Evolutionary conservation across 2,113 vertebrate genomes (phyloP), one percentile per base, ranked within the genome.

Genomic region (Raphicerus campestris): DNA sequence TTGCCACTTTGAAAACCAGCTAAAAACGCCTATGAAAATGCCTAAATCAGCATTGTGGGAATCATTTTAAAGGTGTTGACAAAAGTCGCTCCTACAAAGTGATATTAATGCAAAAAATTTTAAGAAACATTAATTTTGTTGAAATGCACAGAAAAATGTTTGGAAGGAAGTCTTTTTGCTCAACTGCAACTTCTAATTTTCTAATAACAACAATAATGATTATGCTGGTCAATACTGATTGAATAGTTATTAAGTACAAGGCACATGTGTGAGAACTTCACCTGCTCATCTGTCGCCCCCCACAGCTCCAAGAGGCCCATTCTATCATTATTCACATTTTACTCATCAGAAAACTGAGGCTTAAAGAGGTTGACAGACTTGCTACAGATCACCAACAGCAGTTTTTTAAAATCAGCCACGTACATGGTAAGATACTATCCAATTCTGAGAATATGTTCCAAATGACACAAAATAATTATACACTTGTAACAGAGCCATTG

Each of bases 41-140:
- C 91, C 96, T 95, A 97, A 91, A 96, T 97, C 96, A 98, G 97
- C 95, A 98, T 10, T 93, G 96, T 89, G 86, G 77, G 88, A 86
- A 91, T 88, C 77, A 45, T 86, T 97, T 97, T 70, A 88, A 96
- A 87, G 66, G 26, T 87, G 92, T 86, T 80, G 91, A 97, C 95
- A 97, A 94, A 94, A 92, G 81, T 56, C 6, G 22, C 82, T 97
- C 88, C 83, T 88, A 30, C 22, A 96, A 95, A 77, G 55, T 80
- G 94, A 91, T 75, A 94, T 89, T 93, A 95, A 96, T 73, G 93
- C 56, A 81, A 97, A 77, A 77, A 32, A 78, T 88, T 66, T 96
- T 49, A 96, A 92, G 90, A 96, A 93, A 89, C 66, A 82, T 84
- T 35, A 53, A 77, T 89, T 56, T 63, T 17, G 80, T 17, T 30